These are phyloP conservation scores for Cheilosia variabilis DNA, from an alignment of 2,888 invertebrate species.

Conservation along the genomic window DNA sequence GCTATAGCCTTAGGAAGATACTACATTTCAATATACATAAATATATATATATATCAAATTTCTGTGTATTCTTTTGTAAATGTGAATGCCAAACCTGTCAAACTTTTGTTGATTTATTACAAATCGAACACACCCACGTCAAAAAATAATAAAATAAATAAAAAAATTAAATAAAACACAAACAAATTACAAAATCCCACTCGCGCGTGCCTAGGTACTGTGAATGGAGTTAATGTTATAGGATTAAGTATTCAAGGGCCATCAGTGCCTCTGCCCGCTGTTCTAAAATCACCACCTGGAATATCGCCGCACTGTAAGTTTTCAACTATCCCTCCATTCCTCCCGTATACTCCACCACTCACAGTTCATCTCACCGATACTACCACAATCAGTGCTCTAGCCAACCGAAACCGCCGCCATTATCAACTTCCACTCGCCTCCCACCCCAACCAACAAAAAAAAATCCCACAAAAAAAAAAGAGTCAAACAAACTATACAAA, in stretches of 20 bases:
- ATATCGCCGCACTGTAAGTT: constrained; percentile 77
- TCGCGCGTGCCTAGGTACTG: constrained; percentile 85
- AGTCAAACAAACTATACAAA: constrained; percentile 16
- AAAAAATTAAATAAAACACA: constrained; percentile 40
- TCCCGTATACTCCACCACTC: constrained; percentile 64
- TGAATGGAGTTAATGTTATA: constrained; percentile 90
- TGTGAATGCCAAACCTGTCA: constrained; percentile 70
- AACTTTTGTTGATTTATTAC: constrained; percentile 43
- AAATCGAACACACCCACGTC: constrained; percentile 43
- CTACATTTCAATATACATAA: constrained; percentile 56
- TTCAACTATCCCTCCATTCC: constrained; percentile 33
- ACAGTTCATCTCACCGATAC: constrained; percentile 69
- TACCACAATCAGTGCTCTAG: constrained; percentile 76
- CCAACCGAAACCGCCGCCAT: constrained; percentile 48
- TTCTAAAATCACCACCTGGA: constrained; percentile 78
- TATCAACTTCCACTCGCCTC: constrained; percentile 16
- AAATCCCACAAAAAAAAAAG: constrained; percentile 61
- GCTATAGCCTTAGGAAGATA: constrained; percentile 51
- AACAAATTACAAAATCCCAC: constrained; percentile 57
- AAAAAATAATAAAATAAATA: constrained; percentile 12
- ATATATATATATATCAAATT: constrained; percentile 60
- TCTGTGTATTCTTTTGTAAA: constrained; percentile 71
- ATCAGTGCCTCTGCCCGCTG: constrained; percentile 84
- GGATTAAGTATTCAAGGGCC: constrained; percentile 85
- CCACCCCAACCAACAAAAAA: constrained; percentile 36